These are phyloP conservation scores for Distichodus sexfasciatus DNA, from an alignment of 2,797 vertebrate genomes.

Conservation along the genomic window DNA sequence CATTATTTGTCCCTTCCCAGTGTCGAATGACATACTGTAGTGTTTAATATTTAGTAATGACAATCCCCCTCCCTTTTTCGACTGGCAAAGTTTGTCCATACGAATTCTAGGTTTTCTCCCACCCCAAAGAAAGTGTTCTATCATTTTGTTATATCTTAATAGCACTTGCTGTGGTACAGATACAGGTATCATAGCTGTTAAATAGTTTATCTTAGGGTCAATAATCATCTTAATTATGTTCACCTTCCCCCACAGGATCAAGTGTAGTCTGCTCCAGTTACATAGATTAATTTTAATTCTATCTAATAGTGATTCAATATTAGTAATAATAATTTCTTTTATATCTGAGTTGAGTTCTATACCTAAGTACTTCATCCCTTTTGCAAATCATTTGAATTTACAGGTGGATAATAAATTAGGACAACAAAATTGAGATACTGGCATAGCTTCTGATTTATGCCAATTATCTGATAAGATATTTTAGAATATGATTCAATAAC, in stretches of 20 bases:
- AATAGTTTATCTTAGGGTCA: too few species aligned
- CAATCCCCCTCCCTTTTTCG: too few species aligned
- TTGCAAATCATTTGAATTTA: constrained; percentile 7
- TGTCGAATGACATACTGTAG: too few species aligned
- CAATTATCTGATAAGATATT: constrained; percentile 12
- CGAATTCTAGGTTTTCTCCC: too few species aligned
- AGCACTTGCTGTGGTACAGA: too few species aligned
- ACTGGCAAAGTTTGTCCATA: too few species aligned
- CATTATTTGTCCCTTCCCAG: too few species aligned
- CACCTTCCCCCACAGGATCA: constrained; percentile 29
- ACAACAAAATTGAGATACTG: background rate
- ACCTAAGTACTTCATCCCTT: constrained; percentile 15
- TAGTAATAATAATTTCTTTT: constrained; percentile 10
- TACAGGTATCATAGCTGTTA: too few species aligned
- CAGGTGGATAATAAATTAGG: background rate
- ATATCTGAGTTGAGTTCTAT: background rate
- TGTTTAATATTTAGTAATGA: too few species aligned
- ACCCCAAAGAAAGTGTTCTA: too few species aligned
- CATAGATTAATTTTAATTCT: constrained; percentile 28
- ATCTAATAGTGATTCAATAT: constrained; percentile 8
- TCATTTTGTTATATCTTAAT: too few species aligned
- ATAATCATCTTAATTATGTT: constrained; percentile 35
- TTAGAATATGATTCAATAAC: constrained; percentile 11
- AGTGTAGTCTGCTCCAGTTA: constrained; percentile 20
- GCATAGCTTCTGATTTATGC: constrained; percentile 12